These are phyloP conservation scores for Bothrops jararaca DNA, from an alignment of 2,113 vertebrate genomes.

Conservation along the genomic window DNA sequence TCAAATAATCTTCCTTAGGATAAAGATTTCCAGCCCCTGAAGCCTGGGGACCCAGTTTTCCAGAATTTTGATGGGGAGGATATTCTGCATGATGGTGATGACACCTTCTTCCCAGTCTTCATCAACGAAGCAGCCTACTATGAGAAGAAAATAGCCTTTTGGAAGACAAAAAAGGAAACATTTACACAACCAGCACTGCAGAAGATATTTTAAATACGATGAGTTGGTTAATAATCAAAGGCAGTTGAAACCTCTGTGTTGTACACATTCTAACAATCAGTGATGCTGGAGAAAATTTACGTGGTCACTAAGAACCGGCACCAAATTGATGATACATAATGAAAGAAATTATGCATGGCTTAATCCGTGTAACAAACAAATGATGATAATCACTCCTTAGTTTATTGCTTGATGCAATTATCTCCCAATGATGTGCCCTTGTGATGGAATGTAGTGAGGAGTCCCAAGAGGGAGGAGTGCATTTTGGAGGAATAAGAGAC, in stretches of 20 bases:
- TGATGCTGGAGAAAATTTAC: not conserved
- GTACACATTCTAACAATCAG: not conserved
- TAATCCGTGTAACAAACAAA: not conserved
- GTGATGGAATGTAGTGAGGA: not conserved
- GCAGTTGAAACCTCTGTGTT: not conserved
- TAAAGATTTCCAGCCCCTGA: constrained; percentile 46
- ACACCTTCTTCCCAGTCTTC: constrained; percentile 37
- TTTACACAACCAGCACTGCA: constrained; percentile 33
- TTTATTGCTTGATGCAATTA: not conserved
- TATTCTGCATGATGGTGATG: constrained; percentile 32
- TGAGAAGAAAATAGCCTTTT: constrained; percentile 51
- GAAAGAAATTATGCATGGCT: not conserved
- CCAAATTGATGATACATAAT: not conserved
- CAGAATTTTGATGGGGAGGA: constrained; percentile 48
- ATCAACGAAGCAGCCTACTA: constrained; percentile 63
- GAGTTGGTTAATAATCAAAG: not conserved
- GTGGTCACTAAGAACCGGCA: not conserved
- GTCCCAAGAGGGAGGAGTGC: not conserved
- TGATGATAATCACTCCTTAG: not conserved
- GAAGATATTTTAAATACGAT: not conserved
- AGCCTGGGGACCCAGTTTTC: constrained; percentile 52
- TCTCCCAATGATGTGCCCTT: not conserved
- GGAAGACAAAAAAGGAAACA: constrained; percentile 21
- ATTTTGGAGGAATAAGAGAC: not conserved
- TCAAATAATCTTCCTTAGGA: constrained; percentile 40